Percentiles rank a stretch among this genome's conserved stretches.
Conservation (phyloP, 2,113 vertebrate genomes). For the Hassar affinis region DNA sequence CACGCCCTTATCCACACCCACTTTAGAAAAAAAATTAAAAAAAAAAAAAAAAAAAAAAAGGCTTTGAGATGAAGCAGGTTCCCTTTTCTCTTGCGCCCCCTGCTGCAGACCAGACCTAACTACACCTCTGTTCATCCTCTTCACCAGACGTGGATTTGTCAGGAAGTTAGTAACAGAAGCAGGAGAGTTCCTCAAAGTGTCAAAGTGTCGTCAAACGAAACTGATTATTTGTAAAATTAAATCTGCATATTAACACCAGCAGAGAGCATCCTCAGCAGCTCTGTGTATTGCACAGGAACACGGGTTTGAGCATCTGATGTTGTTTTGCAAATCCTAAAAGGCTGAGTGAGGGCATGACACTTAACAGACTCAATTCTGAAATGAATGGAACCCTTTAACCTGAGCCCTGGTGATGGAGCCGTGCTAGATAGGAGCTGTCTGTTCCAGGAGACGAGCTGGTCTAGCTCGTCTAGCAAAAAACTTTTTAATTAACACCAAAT, state of each 20-base stretch:
- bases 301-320: neutral
- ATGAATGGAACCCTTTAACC: neutral
- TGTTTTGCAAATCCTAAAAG: neutral
- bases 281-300: neutral
- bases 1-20: conserved; percentile 44
- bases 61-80: conserved; percentile 39
- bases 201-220: neutral
- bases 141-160: neutral
- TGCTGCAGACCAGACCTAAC: conserved; percentile 60
- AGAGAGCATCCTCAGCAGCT: neutral
- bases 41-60: neutral
- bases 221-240: neutral
- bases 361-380: too few relatives aligned
- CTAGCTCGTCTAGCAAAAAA: neutral
- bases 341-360: too few relatives aligned
- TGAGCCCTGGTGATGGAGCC: neutral
- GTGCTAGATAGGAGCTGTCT: neutral
- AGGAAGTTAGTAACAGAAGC: neutral
- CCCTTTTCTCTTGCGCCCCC: conserved; percentile 70
- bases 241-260: neutral
- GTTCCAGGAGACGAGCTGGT: neutral
- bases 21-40: neutral
- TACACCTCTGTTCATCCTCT: conserved; percentile 57
- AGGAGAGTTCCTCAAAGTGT: neutral
- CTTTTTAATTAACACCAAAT: too few relatives aligned